These are phyloP conservation scores for Hylyphantes graminicola DNA, from an alignment of 1,140 invertebrate genomes.

Conservation along the genomic window DNA sequence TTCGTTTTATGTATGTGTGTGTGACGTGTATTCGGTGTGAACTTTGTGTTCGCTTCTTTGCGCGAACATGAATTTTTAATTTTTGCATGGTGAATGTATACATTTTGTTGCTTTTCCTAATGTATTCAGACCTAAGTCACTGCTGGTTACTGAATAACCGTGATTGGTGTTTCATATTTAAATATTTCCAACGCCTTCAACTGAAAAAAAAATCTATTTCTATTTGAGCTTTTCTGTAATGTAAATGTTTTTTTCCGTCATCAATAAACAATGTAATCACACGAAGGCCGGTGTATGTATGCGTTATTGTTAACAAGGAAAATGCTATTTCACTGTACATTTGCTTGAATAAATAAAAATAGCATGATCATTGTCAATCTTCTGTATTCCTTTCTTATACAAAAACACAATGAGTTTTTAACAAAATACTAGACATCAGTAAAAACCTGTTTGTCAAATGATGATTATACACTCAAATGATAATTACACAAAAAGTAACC, in stretches of 20 bases:
- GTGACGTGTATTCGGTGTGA: constrained; percentile 39
- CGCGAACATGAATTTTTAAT: neutral
- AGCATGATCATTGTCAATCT: constrained; percentile 1
- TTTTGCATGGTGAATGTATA: constrained; percentile 44
- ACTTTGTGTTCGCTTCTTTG: constrained; percentile 23
- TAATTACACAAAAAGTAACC: no score
- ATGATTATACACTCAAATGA: no score
- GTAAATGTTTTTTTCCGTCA: constrained; percentile 34
- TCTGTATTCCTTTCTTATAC: no score
- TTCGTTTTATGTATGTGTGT: constrained; percentile 48
- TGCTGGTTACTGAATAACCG: constrained; percentile 30
- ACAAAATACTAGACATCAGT: no score
- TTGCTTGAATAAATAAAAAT: constrained; percentile 55
- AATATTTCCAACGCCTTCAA: constrained; percentile 33
- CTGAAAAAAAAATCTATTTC: constrained; percentile 43
- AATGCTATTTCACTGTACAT: constrained; percentile 53
- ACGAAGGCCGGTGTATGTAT: constrained; percentile 40
- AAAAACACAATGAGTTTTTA: no score
- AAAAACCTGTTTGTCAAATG: no score
- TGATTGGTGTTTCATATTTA: constrained; percentile 35
- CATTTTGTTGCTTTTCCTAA: constrained; percentile 5
- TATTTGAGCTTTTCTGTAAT: constrained; percentile 53
- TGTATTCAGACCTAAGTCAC: constrained; percentile 49
- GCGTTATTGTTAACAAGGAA: constrained; percentile 40
- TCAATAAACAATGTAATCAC: constrained; percentile 11